A percentile compares a stretch with the other conserved stretches of the same genome.
These are phyloP conservation scores for Caranx ignobilis DNA, from an alignment of 2,113 vertebrate species.

Conservation along the genomic window DNA sequence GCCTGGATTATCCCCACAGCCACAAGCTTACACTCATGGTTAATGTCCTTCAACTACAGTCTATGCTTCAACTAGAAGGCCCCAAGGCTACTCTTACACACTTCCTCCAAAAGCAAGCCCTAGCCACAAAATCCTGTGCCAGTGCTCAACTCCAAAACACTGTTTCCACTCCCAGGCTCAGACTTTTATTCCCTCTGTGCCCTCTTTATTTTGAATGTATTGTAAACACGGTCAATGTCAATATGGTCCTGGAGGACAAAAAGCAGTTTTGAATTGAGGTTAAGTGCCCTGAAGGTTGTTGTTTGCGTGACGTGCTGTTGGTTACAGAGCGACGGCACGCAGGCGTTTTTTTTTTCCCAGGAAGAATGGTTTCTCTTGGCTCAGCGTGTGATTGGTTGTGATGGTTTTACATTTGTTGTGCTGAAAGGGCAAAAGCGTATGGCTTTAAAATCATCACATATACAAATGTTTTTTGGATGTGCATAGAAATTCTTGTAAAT, in stretches of 20 bases:
- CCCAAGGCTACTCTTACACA: slow-evolving; percentile 68
- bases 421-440: slow-evolving; percentile 18
- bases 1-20: slow-evolving; percentile 61
- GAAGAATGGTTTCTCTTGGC: slow-evolving; percentile 37
- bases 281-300: slow-evolving; percentile 62
- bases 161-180: slow-evolving; percentile 62
- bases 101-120: slow-evolving; percentile 60
- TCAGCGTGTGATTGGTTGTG: slow-evolving; percentile 52
- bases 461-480: slow-evolving; percentile 58
- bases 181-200: slow-evolving; percentile 75
- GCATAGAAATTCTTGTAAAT: slow-evolving; percentile 57
- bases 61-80: slow-evolving; percentile 63
- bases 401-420: slow-evolving; percentile 57
- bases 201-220: slow-evolving; percentile 75
- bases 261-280: slow-evolving; percentile 73
- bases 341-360: slow-evolving; percentile 28
- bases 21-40: slow-evolving; percentile 75
- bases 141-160: slow-evolving; percentile 53
- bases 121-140: slow-evolving; percentile 63
- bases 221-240: slow-evolving; percentile 80
- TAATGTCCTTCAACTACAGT: slow-evolving; percentile 80
- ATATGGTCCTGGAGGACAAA: slow-evolving; percentile 68
- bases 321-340: slow-evolving; percentile 55
- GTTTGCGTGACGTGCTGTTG: slow-evolving; percentile 51
- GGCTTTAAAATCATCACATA: slow-evolving; percentile 49